Evolutionary conservation across 2,797 vertebrate species (phyloP), one percentile per base, ranked within the genome.

Genomic region (Australoheros facetus): DNA sequence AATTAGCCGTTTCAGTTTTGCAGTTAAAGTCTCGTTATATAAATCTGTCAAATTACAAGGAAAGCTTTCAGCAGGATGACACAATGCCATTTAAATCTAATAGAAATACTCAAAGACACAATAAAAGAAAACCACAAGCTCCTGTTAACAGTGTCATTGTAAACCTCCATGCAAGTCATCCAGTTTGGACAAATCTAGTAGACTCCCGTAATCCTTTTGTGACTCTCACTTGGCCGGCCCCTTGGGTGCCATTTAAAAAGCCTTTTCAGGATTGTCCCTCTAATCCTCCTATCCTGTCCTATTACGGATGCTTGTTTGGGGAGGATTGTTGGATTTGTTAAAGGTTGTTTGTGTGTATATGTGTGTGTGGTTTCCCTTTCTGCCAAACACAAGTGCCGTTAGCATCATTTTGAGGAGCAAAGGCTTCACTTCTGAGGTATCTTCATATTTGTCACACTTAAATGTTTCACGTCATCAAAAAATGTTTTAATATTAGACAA

Each of bases 131-230:
- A 13, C 7, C 39, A 56, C 64, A 69, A 30, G 45, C 45, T 69
- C 17, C 56, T 13, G 57, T 56, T 58, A 73, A 80, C 17, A 58
- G 56, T 1, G 3, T 56, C 32, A 30, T 19, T 60, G 75, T 87
- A 71, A 53, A 64, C 28, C 39, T 57, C 26, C 14, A 19, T 70
- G 64, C 64, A 69, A 69, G 64, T 69, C 80, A 78, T 19, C 39
- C 53, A 37, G 54, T 71, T 58, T 76, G 71, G 80, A 85, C 70
- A 78, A 80, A 83, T 75, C 72, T 62, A 51, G 60, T 58, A 57
- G 81, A 84, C 56, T 74, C 42, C 69, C 9, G 32, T 87, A 90
- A 87, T 88, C 82, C 87, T 48, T 83, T 39, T 42, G 62, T 64
- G 60, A 78, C 75, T 81, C 72, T 72, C 70, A 58, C 23, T 7